Percentiles rank a stretch among this genome's conserved stretches.
These are phyloP conservation scores for Danio rerio DNA, from an alignment of 2,113 vertebrate genomes.

Conservation along the genomic window DNA sequence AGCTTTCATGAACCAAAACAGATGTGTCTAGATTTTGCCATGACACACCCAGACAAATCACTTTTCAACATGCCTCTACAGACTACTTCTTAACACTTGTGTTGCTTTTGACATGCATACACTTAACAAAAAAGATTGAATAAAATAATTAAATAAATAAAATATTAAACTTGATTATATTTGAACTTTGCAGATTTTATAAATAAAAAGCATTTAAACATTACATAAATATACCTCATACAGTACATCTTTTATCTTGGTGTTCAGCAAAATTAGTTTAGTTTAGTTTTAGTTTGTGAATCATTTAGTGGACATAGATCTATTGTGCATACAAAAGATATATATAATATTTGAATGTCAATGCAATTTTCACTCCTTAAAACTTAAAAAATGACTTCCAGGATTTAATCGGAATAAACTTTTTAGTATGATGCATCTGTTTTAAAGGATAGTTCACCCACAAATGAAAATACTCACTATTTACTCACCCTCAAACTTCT, in stretches of 20 bases:
- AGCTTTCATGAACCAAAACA: slow-evolving; percentile 70
- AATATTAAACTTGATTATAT: not conserved
- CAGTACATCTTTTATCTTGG: not conserved
- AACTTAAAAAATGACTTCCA: not conserved
- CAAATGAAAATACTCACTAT: no score
- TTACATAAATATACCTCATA: no score
- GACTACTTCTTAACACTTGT: not conserved
- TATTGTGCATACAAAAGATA: no score
- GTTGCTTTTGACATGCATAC: not conserved
- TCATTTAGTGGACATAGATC: no score
- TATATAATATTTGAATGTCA: not conserved
- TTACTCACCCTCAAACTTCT: no score
- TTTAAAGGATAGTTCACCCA: no score
- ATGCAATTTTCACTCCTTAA: not conserved
- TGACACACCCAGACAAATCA: slow-evolving; percentile 75
- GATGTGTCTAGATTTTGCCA: slow-evolving; percentile 70
- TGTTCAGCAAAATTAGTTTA: not conserved
- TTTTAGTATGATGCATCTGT: no score
- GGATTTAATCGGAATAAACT: not conserved
- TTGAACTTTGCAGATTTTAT: not conserved
- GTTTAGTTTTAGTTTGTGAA: no score
- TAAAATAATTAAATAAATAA: no score
- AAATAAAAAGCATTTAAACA: no score
- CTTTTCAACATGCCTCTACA: slow-evolving; percentile 50
- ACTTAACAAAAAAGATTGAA: no score